These are phyloP conservation scores for Helleia helle DNA, from an alignment of 2,888 invertebrate species.

Conservation along the genomic window DNA sequence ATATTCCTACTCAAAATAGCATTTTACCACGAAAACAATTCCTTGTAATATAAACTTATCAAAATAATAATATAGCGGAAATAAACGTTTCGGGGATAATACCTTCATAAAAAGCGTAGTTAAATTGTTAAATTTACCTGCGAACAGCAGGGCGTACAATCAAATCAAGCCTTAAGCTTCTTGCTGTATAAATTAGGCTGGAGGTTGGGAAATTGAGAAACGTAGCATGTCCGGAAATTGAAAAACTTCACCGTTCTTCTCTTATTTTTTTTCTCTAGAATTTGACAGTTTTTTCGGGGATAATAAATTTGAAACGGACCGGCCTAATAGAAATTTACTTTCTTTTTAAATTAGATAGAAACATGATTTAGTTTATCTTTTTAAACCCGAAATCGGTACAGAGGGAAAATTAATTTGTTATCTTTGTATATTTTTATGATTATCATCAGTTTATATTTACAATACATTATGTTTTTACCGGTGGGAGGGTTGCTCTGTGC, in stretches of 20 bases:
- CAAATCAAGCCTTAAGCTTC: constrained; percentile 57
- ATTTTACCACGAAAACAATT: constrained; percentile 35
- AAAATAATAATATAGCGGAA: constrained; percentile 35
- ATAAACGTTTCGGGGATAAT: constrained; percentile 47
- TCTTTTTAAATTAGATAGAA: constrained; percentile 17
- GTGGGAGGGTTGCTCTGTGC: too few relatives aligned
- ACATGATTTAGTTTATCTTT: too few relatives aligned
- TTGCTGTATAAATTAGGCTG: constrained; percentile 59
- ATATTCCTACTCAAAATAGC: constrained; percentile 15
- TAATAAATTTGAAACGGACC: constrained; percentile 31
- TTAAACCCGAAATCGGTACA: too few relatives aligned
- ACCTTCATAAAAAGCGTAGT: constrained; percentile 50
- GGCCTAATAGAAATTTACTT: constrained; percentile 36
- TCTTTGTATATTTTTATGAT: too few relatives aligned
- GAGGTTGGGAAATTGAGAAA: constrained; percentile 57
- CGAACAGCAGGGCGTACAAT: constrained; percentile 56
- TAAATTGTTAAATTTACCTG: constrained; percentile 62
- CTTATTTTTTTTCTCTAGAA: constrained; percentile 48
- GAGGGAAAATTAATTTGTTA: too few relatives aligned
- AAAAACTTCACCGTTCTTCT: constrained; percentile 53
- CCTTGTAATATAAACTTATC: constrained; percentile 45
- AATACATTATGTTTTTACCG: too few relatives aligned
- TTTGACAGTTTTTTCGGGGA: constrained; percentile 43
- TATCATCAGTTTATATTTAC: too few relatives aligned
- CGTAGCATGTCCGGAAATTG: constrained; percentile 64